Percentiles rank a stretch among this genome's conserved stretches.
These are phyloP conservation scores for Misgurnus anguillicaudatus DNA, from an alignment of 2,113 vertebrate genomes.

Conservation along the genomic window DNA sequence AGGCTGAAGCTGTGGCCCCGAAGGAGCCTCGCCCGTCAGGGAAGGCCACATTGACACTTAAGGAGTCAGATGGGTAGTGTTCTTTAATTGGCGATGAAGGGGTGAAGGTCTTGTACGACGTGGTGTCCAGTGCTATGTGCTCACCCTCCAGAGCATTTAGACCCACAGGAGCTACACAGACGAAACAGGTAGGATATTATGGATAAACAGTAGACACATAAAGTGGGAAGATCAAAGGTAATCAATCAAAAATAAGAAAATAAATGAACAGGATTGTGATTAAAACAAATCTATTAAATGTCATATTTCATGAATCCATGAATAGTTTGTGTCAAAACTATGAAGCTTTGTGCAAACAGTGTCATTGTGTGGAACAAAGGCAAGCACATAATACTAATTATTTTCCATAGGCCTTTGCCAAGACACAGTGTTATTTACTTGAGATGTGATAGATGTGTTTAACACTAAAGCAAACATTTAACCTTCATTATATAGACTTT, in stretches of 20 bases:
- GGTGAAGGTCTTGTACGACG: slow-evolving; percentile 70
- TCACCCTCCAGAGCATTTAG: slow-evolving; percentile 76
- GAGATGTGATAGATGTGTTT: too few relatives aligned
- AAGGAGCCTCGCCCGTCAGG: slow-evolving; percentile 20
- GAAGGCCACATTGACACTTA: slow-evolving; percentile 42
- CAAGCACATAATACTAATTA: too few relatives aligned
- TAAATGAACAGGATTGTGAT: not conserved
- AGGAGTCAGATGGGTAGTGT: slow-evolving; percentile 38
- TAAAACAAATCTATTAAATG: not conserved
- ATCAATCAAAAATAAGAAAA: not conserved
- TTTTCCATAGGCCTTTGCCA: not conserved
- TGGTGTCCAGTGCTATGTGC: slow-evolving; percentile 68
- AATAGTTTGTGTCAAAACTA: not conserved
- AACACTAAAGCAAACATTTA: not conserved
- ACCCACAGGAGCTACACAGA: slow-evolving; percentile 68
- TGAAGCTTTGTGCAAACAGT: slow-evolving; percentile 4
- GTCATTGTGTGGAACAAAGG: not conserved
- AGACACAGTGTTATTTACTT: not conserved
- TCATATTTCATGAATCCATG: not conserved
- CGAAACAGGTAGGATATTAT: not conserved
- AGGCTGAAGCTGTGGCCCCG: slow-evolving; percentile 33
- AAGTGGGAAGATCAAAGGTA: not conserved
- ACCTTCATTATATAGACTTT: not conserved
- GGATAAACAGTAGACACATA: not conserved
- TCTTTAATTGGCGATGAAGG: slow-evolving; percentile 36